Conservation (phyloP, 2,797 vertebrate species). For the Eremophila alpestris region DNA sequence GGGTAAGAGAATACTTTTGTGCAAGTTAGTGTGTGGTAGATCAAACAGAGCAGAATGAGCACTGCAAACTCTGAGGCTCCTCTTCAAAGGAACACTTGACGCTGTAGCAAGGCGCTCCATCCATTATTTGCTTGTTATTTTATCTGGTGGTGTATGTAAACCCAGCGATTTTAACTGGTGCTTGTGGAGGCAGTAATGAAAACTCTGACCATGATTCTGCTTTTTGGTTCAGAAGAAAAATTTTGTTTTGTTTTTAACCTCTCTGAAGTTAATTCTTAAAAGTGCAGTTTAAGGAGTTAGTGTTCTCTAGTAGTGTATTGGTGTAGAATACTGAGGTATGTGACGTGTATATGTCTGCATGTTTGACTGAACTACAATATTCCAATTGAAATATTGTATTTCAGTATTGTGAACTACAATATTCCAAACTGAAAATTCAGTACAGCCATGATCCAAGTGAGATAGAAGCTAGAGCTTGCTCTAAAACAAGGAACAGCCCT, state of each 20-base stretch:
- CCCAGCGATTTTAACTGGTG: neutral
- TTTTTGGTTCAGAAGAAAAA: neutral
- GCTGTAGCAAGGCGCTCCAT: neutral
- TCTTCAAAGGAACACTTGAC: neutral
- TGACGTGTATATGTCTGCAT: accelerated
- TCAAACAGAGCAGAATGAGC: neutral
- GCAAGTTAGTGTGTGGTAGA: neutral
- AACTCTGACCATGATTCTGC: neutral
- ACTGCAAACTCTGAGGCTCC: neutral
- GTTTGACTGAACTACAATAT: neutral
- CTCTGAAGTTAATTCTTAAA: neutral
- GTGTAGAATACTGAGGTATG: neutral
- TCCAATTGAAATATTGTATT: too few species aligned
- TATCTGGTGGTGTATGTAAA: accelerated
- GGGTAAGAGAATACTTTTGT: neutral
- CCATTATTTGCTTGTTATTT: neutral
- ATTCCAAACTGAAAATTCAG: accelerated
- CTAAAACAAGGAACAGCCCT: neutral
- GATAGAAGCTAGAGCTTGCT: neutral
- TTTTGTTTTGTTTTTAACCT: neutral
- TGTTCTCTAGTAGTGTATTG: neutral
- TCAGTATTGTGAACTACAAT: too few species aligned
- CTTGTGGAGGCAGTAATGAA: neutral
- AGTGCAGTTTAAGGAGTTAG: neutral
- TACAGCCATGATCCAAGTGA: neutral